Evolutionary conservation across 2,113 vertebrate genomes (phyloP).

Genomic region (Triplophysa siluroides): DNA sequence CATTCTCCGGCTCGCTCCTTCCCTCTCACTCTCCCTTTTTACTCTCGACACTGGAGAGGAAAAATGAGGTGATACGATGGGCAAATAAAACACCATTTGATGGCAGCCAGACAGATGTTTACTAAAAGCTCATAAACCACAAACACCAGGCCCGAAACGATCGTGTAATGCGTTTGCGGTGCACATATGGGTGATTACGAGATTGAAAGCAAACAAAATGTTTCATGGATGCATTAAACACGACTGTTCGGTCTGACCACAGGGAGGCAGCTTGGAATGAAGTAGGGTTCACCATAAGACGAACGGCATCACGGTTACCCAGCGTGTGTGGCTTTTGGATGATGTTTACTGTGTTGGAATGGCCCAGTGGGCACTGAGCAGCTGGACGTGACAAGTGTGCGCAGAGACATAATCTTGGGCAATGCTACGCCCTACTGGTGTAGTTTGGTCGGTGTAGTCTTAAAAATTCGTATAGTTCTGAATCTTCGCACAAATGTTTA

Average conservation of each 20-base stretch:
- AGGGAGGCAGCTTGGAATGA: conserved; percentile 13
- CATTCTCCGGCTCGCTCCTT: background rate
- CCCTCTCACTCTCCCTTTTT: background rate
- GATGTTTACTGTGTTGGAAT: background rate
- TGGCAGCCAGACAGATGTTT: conserved; percentile 27
- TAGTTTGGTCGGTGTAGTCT: background rate
- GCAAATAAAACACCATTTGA: conserved; percentile 8
- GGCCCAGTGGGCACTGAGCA: background rate
- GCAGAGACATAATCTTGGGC: background rate
- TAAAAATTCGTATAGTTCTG: background rate
- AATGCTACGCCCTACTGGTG: conserved; percentile 31
- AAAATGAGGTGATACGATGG: conserved; percentile 33
- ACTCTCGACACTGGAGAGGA: background rate
- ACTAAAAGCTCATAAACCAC: conserved; percentile 27
- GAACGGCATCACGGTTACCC: conserved; percentile 14
- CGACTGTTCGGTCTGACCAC: conserved; percentile 20
- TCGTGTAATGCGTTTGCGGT: conserved; percentile 1
- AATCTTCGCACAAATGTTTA: background rate
- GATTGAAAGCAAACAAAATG: conserved; percentile 29
- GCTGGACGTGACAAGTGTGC: conserved; percentile 6
- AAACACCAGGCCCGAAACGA: background rate
- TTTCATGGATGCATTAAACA: conserved; percentile 13
- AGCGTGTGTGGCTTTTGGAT: background rate
- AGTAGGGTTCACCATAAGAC: conserved; percentile 1
- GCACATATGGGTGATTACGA: conserved; percentile 32